Evolutionary conservation across 1,140 invertebrate genomes (phyloP), one percentile per base, ranked within the genome.

Genomic region (Pogonomyrmex barbatus): DNA sequence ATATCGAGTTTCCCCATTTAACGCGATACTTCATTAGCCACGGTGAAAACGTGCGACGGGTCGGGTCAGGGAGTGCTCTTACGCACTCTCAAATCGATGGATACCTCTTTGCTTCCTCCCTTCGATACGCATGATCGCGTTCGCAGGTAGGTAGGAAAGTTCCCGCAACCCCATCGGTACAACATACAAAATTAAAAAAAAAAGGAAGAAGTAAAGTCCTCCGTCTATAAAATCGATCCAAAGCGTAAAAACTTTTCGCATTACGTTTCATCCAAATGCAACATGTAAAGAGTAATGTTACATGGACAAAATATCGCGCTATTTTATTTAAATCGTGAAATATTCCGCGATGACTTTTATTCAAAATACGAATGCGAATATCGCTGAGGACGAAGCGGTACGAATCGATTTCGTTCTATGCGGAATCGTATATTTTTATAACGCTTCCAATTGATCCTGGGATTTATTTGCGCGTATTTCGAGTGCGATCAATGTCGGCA

Each of bases 11-110:
- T 90, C 92, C 65, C 78, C 87, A 89, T 90, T 93, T 90, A 93
- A 93, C 87, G 90, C 89, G 93, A 93, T 93, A 93, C 93, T 93
- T 93, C 89, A 93, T 93, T 93, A 93, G 91, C 88, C 79, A 81
- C 68, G 87, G 84, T 86, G 88, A 77, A 87, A 92, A 88, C 88
- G 87, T 54, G 86, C 77, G 71, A 75, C 86, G 71, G 67, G 85
- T 86, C 76, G 79, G 89, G 91, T 81, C 85, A 75, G 33, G 50
- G 76, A 77, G 70, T 70, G 2, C 42, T 68, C 77, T 78, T 78
- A 75, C 54, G 45, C 50, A 39, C n/a, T 45, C 52, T 58, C 39
- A 6, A 87, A 89, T 65, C 79, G 85, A 87, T 85, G 68, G 67
- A 75, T 85, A 30, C 14, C 17, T 30, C 63, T 54, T 24, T 47